These are phyloP conservation scores for Muntiacus reevesi DNA, from an alignment of 2,113 vertebrate species.

Conservation along the genomic window DNA sequence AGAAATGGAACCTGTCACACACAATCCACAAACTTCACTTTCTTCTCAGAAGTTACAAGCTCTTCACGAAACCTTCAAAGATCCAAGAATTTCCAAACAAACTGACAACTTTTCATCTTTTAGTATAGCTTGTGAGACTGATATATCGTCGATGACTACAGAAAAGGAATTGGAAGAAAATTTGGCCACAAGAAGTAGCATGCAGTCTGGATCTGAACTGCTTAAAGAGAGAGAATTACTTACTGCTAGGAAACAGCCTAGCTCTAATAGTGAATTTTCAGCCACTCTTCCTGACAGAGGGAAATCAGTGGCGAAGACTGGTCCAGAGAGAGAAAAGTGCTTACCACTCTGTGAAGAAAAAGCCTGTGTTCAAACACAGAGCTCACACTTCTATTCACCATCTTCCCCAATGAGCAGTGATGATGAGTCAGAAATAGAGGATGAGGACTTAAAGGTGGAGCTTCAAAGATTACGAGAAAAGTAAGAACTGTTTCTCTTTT, in stretches of 20 bases:
- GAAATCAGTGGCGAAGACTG: slow-evolving; percentile 76
- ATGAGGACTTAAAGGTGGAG: slow-evolving; percentile 89
- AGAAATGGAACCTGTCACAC: slow-evolving; percentile 43
- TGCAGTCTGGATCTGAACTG: slow-evolving; percentile 47
- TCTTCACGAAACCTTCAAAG: slow-evolving; percentile 29
- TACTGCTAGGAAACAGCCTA: slow-evolving; percentile 55
- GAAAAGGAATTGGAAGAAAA: slow-evolving; percentile 66
- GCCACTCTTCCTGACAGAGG: background rate
- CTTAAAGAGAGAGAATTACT: slow-evolving; percentile 48
- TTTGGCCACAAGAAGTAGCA: slow-evolving; percentile 42
- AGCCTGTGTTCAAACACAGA: slow-evolving; percentile 46
- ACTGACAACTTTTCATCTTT: slow-evolving; percentile 47
- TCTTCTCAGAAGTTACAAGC: slow-evolving; percentile 45
- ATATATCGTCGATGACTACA: slow-evolving; percentile 55
- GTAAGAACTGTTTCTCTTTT: slow-evolving; percentile 78
- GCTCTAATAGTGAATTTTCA: slow-evolving; percentile 71
- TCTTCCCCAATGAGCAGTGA: slow-evolving; percentile 90
- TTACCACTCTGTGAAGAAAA: slow-evolving; percentile 49
- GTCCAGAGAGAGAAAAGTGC: slow-evolving; percentile 76
- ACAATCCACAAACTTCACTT: slow-evolving; percentile 37
- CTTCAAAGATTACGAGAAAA: slow-evolving; percentile 90
- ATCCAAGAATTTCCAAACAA: slow-evolving; percentile 48
- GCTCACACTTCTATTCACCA: slow-evolving; percentile 81
- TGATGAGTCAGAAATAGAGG: slow-evolving; percentile 89
- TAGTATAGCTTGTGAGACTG: slow-evolving; percentile 57